Evolutionary conservation across 2,113 vertebrate species (phyloP).

Genomic region (Brachyistius frenatus): DNA sequence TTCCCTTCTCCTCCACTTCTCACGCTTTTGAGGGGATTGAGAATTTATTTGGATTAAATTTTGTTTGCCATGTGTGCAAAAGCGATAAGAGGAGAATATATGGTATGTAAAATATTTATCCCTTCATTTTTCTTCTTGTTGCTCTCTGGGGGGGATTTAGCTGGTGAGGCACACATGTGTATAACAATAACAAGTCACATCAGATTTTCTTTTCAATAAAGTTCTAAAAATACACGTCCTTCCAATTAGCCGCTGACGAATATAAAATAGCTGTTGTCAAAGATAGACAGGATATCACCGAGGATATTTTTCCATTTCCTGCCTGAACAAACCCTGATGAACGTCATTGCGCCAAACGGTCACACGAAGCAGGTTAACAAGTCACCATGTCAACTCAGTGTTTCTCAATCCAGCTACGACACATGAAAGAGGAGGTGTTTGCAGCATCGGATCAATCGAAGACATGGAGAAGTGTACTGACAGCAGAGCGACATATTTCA

Average conservation of each 20-base stretch:
- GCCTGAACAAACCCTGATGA: no score
- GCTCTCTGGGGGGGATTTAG: constrained; percentile 61
- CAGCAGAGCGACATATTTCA: no score
- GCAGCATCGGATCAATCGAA: no score
- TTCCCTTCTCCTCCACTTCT: constrained; percentile 30
- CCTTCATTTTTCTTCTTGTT: constrained; percentile 60
- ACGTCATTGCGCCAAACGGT: no score
- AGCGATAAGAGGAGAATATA: constrained; percentile 73
- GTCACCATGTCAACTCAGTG: no score
- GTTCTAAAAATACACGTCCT: constrained; percentile 25
- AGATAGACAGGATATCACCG: no score
- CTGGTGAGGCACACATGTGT: constrained; percentile 37
- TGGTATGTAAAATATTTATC: constrained; percentile 74
- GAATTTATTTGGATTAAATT: constrained; percentile 76
- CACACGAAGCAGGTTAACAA: no score
- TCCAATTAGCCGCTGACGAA: constrained; percentile 4
- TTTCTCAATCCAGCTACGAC: no score
- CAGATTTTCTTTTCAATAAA: constrained; percentile 15
- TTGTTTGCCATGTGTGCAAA: constrained; percentile 77
- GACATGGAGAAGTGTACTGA: no score
- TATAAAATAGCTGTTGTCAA: not conserved
- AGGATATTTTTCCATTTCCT: no score
- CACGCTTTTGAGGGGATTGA: constrained; percentile 68
- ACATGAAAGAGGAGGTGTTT: no score
- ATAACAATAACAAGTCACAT: constrained; percentile 43